Conservation (phyloP, 2,797 vertebrate species). For the Falco peregrinus region DNA sequence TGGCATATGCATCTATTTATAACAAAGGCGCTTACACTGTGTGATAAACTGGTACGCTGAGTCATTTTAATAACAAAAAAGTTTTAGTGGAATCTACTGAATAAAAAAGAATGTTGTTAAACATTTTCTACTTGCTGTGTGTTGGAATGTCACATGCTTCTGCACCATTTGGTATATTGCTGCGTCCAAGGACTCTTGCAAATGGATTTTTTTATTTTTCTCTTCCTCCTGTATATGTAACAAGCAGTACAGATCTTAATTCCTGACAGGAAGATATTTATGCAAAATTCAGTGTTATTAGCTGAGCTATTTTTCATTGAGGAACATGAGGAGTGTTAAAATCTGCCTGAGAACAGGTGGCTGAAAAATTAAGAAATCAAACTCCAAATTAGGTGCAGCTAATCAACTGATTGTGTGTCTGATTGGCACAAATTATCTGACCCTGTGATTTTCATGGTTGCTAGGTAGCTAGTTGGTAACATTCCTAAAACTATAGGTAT, state of each 20-base stretch:
- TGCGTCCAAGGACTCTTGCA: not conserved
- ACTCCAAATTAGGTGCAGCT: constrained; percentile 18
- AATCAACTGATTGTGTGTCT: constrained; percentile 20
- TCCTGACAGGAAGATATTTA: not conserved
- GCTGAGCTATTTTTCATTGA: not conserved
- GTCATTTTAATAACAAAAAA: not conserved
- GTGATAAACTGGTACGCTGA: not conserved
- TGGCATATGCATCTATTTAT: fast-evolving
- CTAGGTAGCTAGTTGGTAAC: not conserved
- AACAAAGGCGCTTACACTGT: not conserved
- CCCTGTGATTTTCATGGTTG: not conserved
- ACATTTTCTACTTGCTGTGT: not conserved
- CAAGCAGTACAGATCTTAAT: not conserved
- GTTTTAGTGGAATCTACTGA: not conserved
- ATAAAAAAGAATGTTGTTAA: not conserved
- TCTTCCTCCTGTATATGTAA: not conserved
- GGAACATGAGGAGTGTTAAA: not conserved
- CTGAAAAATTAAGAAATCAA: constrained; percentile 43
- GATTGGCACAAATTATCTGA: constrained; percentile 3
- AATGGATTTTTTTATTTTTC: not conserved
- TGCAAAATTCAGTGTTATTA: not conserved
- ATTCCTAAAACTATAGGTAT: not conserved
- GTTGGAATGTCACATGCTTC: not conserved
- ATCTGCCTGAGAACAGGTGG: not conserved
- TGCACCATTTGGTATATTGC: not conserved